Percentiles rank a stretch among this genome's conserved stretches.
Conservation (phyloP, 1,140 invertebrate genomes). For the Olivierus martensii region DNA sequence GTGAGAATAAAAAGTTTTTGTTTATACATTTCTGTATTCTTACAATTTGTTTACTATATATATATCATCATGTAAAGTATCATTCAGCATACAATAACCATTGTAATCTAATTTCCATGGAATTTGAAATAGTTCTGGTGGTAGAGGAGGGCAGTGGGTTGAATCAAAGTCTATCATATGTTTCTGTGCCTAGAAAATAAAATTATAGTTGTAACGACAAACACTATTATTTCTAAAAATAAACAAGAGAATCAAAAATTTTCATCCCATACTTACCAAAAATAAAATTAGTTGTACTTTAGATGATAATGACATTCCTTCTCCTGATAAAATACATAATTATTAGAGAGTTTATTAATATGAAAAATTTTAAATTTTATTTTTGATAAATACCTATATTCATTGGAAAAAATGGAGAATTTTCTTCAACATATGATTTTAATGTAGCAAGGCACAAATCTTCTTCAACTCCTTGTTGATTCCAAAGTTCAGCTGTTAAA, state of each 20-base stretch:
- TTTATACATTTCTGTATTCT: background rate
- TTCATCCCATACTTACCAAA: constrained; percentile 25
- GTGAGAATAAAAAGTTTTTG: no score
- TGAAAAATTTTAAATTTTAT: no score
- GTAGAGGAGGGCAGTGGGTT: constrained; percentile 70
- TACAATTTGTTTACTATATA: background rate
- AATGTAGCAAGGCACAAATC: constrained; percentile 39
- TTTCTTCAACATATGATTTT: constrained; percentile 38
- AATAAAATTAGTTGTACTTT: constrained; percentile 27
- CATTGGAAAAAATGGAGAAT: constrained; percentile 43
- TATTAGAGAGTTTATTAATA: no score
- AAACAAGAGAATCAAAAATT: constrained; percentile 23
- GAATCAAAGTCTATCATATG: constrained; percentile 75
- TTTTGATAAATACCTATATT: constrained; percentile 38
- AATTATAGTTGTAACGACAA: background rate
- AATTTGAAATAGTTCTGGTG: constrained; percentile 47
- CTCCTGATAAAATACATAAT: no score
- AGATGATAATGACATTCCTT: constrained; percentile 19
- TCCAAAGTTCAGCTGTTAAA: constrained; percentile 20
- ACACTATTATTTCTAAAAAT: background rate
- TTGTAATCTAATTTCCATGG: constrained; percentile 34
- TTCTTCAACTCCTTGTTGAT: constrained; percentile 31
- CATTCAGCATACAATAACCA: background rate
- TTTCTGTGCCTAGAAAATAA: constrained; percentile 43
- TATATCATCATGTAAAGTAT: background rate